phyloP scores from a whole-genome alignment of 2,797 vertebrate species.

The Siniperca undulata region DNA sequence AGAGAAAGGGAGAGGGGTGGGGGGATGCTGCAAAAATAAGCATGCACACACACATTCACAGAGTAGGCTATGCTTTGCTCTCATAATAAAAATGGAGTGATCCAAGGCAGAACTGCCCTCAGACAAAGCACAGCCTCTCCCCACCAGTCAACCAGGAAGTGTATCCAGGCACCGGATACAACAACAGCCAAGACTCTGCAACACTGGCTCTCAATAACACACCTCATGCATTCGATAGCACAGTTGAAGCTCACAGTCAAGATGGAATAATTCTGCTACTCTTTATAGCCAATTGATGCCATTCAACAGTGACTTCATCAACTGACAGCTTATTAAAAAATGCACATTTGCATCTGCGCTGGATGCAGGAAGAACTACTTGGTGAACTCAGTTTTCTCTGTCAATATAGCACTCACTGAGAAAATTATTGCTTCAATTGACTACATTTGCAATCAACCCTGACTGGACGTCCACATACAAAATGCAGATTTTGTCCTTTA shows the following conservation, averaged over 20 bases:
- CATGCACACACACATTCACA: slow-evolving; percentile 24
- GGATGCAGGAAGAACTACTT: too few species aligned
- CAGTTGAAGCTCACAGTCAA: neutral
- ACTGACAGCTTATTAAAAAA: neutral
- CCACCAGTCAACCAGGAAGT: slow-evolving; percentile 63
- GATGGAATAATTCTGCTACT: neutral
- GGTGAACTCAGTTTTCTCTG: too few species aligned
- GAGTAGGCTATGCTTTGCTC: slow-evolving; percentile 36
- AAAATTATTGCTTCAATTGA: too few species aligned
- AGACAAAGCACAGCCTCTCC: slow-evolving; percentile 61
- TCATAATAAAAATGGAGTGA: slow-evolving; percentile 68
- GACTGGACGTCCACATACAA: too few species aligned
- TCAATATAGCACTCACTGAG: too few species aligned
- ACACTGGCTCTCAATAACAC: slow-evolving; percentile 33
- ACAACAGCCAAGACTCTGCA: slow-evolving; percentile 58
- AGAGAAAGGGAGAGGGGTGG: slow-evolving; percentile 7
- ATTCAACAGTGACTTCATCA: neutral
- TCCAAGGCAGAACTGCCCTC: slow-evolving; percentile 66
- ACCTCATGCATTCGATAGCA: slow-evolving; percentile 15
- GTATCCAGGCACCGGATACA: slow-evolving; percentile 56
- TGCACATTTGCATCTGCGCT: neutral
- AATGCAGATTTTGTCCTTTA: too few species aligned
- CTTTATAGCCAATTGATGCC: neutral
- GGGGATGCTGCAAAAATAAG: slow-evolving; percentile 30
- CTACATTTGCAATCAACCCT: too few species aligned